Percentiles rank a stretch among this genome's conserved stretches.
Conservation (phyloP, 2,888 invertebrate genomes). For the Pocota personata region DNA sequence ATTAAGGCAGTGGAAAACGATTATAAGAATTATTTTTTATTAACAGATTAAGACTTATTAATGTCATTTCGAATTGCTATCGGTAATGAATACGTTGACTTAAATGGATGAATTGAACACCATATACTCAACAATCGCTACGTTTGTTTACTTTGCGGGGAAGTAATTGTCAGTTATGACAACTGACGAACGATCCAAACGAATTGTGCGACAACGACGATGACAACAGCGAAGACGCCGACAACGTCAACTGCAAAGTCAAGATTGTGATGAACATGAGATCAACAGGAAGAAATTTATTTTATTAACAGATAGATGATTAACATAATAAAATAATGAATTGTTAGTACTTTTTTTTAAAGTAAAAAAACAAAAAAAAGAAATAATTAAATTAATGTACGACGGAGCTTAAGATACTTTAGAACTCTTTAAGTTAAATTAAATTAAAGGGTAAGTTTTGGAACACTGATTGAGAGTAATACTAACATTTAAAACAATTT, state of each 20-base stretch:
- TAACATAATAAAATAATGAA: conserved; percentile 59
- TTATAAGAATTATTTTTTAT: conserved; percentile 19
- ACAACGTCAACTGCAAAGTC: conserved; percentile 1
- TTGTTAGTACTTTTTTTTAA: neutral
- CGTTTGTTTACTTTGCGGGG: conserved; percentile 36
- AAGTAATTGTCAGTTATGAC: conserved; percentile 38
- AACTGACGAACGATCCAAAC: conserved; percentile 8
- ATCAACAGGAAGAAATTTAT: conserved; percentile 59
- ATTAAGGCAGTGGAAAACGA: conserved; percentile 13
- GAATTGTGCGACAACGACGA: neutral
- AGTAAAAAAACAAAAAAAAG: neutral
- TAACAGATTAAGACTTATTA: conserved; percentile 22
- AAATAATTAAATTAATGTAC: too few species aligned
- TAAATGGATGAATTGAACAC: conserved; percentile 49
- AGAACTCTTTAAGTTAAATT: too few species aligned
- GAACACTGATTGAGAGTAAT: too few species aligned
- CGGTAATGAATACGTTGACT: conserved; percentile 47
- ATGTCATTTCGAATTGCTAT: conserved; percentile 52
- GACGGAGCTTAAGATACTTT: too few species aligned
- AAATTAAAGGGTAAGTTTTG: too few species aligned
- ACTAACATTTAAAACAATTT: too few species aligned
- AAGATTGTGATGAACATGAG: conserved; percentile 43
- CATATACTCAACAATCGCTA: conserved; percentile 27
- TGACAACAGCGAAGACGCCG: conserved; percentile 8
- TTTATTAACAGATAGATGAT: conserved; percentile 45